Evolutionary conservation across 2,113 vertebrate species (phyloP), one percentile per base, ranked within the genome.

Genomic region (Rhodinocichla rosea): DNA sequence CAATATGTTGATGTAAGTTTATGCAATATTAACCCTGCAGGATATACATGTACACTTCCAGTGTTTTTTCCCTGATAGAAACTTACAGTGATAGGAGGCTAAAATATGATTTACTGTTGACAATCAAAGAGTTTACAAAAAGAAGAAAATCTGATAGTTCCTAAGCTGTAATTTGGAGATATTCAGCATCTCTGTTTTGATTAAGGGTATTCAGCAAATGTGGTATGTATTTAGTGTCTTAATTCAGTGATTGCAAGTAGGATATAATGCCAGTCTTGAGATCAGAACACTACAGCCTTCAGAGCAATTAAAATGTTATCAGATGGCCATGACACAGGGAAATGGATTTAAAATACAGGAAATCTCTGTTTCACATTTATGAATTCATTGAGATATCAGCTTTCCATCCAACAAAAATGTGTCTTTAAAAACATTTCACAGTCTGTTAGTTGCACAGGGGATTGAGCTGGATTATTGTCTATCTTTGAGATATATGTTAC

Each of bases 221-320:
- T 79, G 69, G 53, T 30, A 68, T 12, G 11, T 13, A 68, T 89
- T 86, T 94, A 68, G 11, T 56, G 50, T 30, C 23, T 79, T 87
- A 89, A 89, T 68, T 89, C 40, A 92, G 35, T 80, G 20, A 56
- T 23, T 87, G 37, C 57, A 92, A 50, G 33, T 13, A 68, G 53
- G 42, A 33, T 75, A 71, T 45, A 75, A 71, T 0, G 0, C 13
- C 30, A 49, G 30, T 49, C 57, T 69, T 67, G 60, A 91, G 87
- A 95, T 89, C 37, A 84, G 69, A 96, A 91, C 57, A 37, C 40
- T 84, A 62, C 30, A 76, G 49, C 45, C 28, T 80, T 49, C 47
- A 63, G 53, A 84, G 53, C 37, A 92, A 87, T 95, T 92, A 65
- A 75, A 64, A 89, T 85, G 49, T 91, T 85, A 91, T 94, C 91